These are phyloP conservation scores for Chelonia mydas DNA, from an alignment of 2,797 vertebrate species.

Conservation along the genomic window DNA sequence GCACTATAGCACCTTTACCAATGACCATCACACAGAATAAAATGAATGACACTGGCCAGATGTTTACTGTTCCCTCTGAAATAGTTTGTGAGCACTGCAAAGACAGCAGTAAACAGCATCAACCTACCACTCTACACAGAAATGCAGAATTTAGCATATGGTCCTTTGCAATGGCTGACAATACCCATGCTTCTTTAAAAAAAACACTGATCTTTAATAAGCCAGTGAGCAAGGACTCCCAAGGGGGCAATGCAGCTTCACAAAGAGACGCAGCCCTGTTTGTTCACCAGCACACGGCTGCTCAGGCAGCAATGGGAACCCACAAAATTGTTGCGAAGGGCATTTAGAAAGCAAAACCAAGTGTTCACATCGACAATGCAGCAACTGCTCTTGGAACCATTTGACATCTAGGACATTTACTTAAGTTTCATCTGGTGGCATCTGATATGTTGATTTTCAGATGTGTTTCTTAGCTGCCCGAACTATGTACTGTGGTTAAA, in stretches of 20 bases:
- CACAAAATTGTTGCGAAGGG: rapidly evolving
- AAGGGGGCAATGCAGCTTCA: neutral
- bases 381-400: neutral
- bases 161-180: slow-evolving; percentile 1
- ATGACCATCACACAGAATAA: neutral
- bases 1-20: neutral
- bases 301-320: neutral
- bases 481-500: neutral
- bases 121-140: neutral
- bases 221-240: neutral
- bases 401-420: neutral
- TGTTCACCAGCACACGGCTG: rapidly evolving
- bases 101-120: neutral
- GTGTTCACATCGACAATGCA: neutral
- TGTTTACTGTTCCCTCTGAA: neutral
- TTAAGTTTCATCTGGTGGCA: neutral
- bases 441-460: neutral
- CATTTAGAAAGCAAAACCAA: neutral
- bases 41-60: neutral
- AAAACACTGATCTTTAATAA: neutral
- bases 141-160: neutral
- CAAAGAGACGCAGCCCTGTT: neutral
- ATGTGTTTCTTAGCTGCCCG: neutral
- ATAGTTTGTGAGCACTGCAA: neutral
- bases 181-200: neutral